Evolutionary conservation across 2,888 invertebrate species (phyloP).

Genomic region (Cosmopolites sordidus): DNA sequence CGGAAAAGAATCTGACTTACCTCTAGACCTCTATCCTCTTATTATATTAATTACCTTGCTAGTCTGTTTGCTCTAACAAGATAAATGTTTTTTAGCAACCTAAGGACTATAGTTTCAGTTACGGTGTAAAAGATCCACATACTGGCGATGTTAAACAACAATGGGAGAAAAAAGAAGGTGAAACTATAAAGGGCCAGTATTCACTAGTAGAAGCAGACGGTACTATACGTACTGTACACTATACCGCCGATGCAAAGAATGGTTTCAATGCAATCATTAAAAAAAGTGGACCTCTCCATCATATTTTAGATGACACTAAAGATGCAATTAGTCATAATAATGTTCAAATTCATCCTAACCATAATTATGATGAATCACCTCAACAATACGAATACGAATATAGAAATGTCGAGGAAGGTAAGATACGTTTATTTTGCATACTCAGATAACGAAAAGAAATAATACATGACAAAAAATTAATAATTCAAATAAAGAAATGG

Average conservation of each 20-base stretch:
- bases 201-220: constrained; percentile 67
- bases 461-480: too few relatives aligned
- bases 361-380: constrained; percentile 11
- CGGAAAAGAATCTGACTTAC: too few relatives aligned
- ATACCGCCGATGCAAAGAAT: constrained; percentile 55
- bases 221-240: constrained; percentile 57
- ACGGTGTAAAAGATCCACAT: constrained; percentile 57
- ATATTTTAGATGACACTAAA: constrained; percentile 28
- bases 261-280: constrained; percentile 59
- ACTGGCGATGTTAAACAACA: constrained; percentile 60
- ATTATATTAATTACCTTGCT: too few relatives aligned
- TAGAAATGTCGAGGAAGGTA: constrained; percentile 3
- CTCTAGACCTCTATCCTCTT: too few relatives aligned
- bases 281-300: constrained; percentile 50
- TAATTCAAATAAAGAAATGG: too few relatives aligned
- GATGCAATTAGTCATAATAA: constrained; percentile 34
- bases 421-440: too few relatives aligned
- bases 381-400: constrained; percentile 8
- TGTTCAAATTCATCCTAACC: constrained; percentile 24
- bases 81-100: constrained; percentile 52
- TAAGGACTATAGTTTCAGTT: constrained; percentile 59
- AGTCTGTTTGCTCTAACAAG: not conserved
- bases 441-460: too few relatives aligned
- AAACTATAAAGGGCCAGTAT: constrained; percentile 61
- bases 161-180: constrained; percentile 61